Percentiles rank a stretch among this genome's conserved stretches.
These are phyloP conservation scores for Atrichornis clamosus DNA, from an alignment of 2,113 vertebrate genomes.

Conservation along the genomic window DNA sequence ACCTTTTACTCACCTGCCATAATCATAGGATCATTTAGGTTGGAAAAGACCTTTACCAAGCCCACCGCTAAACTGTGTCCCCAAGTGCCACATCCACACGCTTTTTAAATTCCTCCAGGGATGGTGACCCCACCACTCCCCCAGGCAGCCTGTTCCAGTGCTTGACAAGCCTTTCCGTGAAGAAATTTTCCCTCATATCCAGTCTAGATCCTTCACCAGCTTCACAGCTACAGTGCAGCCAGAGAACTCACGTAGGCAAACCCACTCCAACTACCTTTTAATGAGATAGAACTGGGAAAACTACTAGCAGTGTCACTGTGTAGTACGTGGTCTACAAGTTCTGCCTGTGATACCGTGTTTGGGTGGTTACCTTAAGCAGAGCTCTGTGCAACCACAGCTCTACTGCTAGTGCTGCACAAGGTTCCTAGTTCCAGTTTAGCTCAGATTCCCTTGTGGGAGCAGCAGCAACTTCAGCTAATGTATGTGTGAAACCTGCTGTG, in stretches of 20 bases:
- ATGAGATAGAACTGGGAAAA: not conserved
- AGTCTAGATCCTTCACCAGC: not conserved
- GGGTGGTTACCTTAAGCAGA: slow-evolving; percentile 42
- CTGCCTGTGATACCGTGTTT: slow-evolving; percentile 6
- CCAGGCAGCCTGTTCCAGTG: not conserved
- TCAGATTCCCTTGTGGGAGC: not conserved
- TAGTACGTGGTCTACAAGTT: slow-evolving; percentile 37
- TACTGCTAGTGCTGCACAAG: not conserved
- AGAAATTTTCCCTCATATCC: not conserved
- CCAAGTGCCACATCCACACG: not conserved
- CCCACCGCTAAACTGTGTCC: not conserved
- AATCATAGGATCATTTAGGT: not conserved
- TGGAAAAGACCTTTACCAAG: not conserved
- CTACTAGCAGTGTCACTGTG: slow-evolving; percentile 20
- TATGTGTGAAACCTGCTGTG: not conserved
- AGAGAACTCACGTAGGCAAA: not conserved
- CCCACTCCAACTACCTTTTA: slow-evolving; percentile 29
- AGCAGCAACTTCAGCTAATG: slow-evolving; percentile 11
- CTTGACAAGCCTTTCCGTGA: not conserved
- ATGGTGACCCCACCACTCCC: not conserved
- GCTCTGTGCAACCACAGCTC: slow-evolving; percentile 15
- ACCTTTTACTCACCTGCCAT: not conserved
- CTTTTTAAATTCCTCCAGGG: not conserved
- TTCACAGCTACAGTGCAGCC: not conserved
- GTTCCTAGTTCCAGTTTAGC: slow-evolving; percentile 4